phyloP scores from a whole-genome alignment of 2,113 vertebrate genomes.

The Syngnathus floridae region DNA sequence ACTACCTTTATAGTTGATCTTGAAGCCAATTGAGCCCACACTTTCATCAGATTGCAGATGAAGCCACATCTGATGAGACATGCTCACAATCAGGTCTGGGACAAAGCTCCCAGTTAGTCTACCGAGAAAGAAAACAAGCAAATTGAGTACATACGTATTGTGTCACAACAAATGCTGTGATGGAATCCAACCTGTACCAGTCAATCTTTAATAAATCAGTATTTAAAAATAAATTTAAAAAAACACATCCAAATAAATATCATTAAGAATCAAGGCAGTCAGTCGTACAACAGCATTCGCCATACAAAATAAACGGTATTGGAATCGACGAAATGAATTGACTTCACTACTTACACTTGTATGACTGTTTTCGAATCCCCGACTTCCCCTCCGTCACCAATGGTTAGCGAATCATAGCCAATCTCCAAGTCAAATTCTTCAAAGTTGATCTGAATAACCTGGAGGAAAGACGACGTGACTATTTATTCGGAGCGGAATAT shows the following conservation, averaged over 20 bases:
- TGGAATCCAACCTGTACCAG: no score
- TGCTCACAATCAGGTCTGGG: constrained; percentile 94
- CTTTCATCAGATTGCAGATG: constrained; percentile 97
- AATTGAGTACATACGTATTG: not conserved
- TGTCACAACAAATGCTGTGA: not conserved
- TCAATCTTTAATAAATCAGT: not conserved
- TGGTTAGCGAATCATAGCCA: constrained; percentile 92
- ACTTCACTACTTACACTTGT: constrained; percentile 84
- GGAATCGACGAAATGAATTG: not conserved
- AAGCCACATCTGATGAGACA: constrained; percentile 96
- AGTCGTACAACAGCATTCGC: not conserved
- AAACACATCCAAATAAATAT: not conserved
- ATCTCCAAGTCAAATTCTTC: constrained; percentile 98
- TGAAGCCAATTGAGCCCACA: constrained; percentile 96
- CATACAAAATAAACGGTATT: not conserved
- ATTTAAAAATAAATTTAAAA: not conserved
- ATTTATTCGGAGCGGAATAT: not conserved
- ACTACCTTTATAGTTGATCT: constrained; percentile 97
- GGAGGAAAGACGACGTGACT: constrained; percentile 4
- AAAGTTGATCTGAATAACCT: constrained; percentile 99
- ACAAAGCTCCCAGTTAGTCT: constrained; percentile 96
- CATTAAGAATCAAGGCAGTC: not conserved
- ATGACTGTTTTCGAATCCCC: constrained; percentile 93
- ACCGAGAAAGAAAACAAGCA: constrained; percentile 22
- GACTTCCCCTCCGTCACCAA: constrained; percentile 92